Conservation (phyloP, 2,797 vertebrate species). For the Acridotheres tristis region DNA sequence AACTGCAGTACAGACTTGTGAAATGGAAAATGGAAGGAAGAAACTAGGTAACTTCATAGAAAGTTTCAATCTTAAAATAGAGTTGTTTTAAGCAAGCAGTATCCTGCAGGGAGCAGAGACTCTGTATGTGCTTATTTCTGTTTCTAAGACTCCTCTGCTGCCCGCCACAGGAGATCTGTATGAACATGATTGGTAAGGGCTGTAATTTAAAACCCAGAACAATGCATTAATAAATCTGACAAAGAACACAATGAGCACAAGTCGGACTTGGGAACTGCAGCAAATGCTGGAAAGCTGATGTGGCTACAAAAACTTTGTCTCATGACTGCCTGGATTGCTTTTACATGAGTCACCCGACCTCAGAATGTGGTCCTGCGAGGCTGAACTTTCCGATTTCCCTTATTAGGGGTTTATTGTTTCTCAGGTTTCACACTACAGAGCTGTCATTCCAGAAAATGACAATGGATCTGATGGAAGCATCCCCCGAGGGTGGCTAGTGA, state of each 20-base stretch:
- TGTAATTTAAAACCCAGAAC: slow-evolving; percentile 39
- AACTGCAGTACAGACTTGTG: background rate
- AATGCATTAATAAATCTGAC: slow-evolving; percentile 54
- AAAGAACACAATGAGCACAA: slow-evolving; percentile 35
- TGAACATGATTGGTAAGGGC: background rate
- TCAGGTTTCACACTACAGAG: background rate
- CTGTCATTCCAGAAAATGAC: slow-evolving; percentile 37
- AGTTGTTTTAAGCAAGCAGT: background rate
- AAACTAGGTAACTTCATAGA: background rate
- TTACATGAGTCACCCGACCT: slow-evolving; percentile 50
- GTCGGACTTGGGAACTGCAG: slow-evolving; percentile 25
- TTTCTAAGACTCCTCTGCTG: background rate
- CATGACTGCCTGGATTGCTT: slow-evolving; percentile 53
- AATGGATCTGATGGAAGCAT: background rate
- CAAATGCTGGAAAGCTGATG: slow-evolving; percentile 64
- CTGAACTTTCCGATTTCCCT: background rate
- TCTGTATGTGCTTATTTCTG: background rate
- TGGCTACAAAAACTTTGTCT: slow-evolving; percentile 57
- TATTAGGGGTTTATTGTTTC: slow-evolving; percentile 15
- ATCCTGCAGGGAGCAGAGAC: background rate
- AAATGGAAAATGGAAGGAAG: slow-evolving; percentile 2
- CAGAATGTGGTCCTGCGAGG: background rate
- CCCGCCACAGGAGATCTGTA: background rate
- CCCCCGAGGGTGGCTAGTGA: background rate
- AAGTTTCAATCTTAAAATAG: slow-evolving; percentile 3